Percentiles rank a stretch among this genome's conserved stretches.
Evolutionary conservation across 2,888 invertebrate genomes (phyloP).

Genomic region (Phanerotoma sp.): DNA sequence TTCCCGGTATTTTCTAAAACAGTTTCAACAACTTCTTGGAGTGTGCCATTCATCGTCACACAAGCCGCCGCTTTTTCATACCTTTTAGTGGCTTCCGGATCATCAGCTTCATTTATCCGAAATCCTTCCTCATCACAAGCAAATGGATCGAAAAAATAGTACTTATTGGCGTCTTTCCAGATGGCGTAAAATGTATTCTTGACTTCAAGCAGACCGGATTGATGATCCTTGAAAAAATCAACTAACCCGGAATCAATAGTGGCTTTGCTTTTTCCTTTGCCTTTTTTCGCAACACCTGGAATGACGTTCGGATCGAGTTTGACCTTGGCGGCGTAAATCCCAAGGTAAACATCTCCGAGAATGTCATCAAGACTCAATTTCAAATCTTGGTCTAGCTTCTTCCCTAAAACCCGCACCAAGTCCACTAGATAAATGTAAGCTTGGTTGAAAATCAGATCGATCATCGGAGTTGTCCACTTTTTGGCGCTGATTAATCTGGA

Average conservation of each 20-base stretch:
- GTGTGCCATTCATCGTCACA: slow-evolving; percentile 49
- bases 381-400: slow-evolving; percentile 43
- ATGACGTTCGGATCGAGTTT: slow-evolving; percentile 45
- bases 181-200: slow-evolving; percentile 48
- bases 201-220: slow-evolving; percentile 45
- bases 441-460: slow-evolving; percentile 54
- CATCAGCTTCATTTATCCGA: slow-evolving; percentile 38
- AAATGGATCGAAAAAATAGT: slow-evolving; percentile 51
- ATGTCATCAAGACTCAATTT: slow-evolving; percentile 44
- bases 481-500: slow-evolving; percentile 45
- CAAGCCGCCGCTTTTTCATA: slow-evolving; percentile 39
- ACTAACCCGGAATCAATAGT: slow-evolving; percentile 41
- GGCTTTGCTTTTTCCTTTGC: slow-evolving; percentile 11
- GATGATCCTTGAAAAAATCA: slow-evolving; percentile 41
- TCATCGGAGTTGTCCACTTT: slow-evolving; percentile 47
- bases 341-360: slow-evolving; percentile 49
- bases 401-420: slow-evolving; percentile 44
- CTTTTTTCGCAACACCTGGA: slow-evolving; percentile 44
- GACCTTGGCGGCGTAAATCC: slow-evolving; percentile 50
- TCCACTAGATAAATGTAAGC: slow-evolving; percentile 51
- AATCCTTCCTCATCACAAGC: slow-evolving; percentile 50
- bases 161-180: slow-evolving; percentile 50
- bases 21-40: slow-evolving; percentile 45
- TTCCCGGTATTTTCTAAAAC: slow-evolving; percentile 46
- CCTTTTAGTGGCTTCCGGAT: slow-evolving; percentile 32